Conservation (phyloP, 2,113 vertebrate genomes). For the Takifugu bimaculatus region DNA sequence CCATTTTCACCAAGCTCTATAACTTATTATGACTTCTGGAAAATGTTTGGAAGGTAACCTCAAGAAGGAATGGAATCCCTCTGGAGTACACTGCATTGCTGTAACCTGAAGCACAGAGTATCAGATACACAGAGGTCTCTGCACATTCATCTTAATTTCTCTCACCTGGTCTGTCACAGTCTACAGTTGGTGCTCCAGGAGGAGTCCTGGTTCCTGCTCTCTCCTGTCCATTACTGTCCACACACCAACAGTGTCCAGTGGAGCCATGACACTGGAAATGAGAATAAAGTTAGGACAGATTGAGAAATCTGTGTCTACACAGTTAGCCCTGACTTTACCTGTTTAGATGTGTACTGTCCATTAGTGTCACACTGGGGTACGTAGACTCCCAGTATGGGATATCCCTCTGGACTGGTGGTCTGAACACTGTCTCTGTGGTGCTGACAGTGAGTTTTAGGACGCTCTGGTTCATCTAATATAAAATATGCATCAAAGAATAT, state of each 20-base stretch:
- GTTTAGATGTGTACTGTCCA: constrained; percentile 74
- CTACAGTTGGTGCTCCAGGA: background rate
- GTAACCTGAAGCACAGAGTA: too few species aligned
- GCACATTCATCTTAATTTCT: background rate
- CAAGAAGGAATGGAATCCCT: too few species aligned
- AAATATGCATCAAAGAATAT: background rate
- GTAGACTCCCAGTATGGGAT: constrained; percentile 51
- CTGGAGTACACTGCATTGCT: too few species aligned
- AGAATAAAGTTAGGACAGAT: background rate
- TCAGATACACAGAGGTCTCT: too few species aligned
- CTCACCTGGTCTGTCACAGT: background rate
- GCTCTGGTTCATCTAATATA: background rate
- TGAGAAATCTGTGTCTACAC: background rate
- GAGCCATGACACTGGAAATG: constrained; percentile 74
- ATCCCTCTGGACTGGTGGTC: constrained; percentile 34
- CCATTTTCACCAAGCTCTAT: too few species aligned
- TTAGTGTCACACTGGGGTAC: constrained; percentile 79
- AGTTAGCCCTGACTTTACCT: constrained; percentile 14
- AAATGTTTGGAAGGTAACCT: too few species aligned
- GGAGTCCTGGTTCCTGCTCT: constrained; percentile 66
- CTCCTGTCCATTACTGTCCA: constrained; percentile 71
- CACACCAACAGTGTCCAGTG: constrained; percentile 83
- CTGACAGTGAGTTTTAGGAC: constrained; percentile 70
- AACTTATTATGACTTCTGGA: too few species aligned
- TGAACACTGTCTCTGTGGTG: constrained; percentile 59